Evolutionary conservation across 2,797 vertebrate genomes (phyloP), one percentile per base, ranked within the genome.

Genomic region (Benthosema pterotum): DNA sequence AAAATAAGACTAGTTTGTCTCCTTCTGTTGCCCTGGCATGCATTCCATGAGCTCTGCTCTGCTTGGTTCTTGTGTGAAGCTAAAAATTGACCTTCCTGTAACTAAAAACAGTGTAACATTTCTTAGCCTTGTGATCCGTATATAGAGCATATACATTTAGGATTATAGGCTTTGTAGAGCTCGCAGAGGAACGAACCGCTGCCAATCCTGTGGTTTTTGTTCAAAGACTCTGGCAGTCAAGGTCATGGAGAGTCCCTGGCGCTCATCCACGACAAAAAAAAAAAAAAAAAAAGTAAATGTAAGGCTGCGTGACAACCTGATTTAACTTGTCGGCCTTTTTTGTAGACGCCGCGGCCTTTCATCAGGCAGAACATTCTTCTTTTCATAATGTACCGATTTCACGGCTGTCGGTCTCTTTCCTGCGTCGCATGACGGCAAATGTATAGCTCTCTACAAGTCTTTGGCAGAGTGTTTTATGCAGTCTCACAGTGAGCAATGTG

Each of bases 81-180:
- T 67, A 51, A 81, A 79, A 79, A 53, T 49, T 18, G 43, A 57
- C 42, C 46, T 68, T 28, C 14, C n/a, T n/a, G n/a, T 56, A 51
- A 72, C 15, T 64, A 11, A 14, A 28, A 49, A 57, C 4, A 55
- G 5, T 5, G 5, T 17, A 2, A 9, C 59, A 48, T 63, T 53
- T 14, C 54, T 12, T 42, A 60, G 60, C 59, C 38, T 14, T 15
- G 28, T 19, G 69, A 22, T 65, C 78, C 53, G 16, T 50, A 7
- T 46, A 42, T 51, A 52, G 9, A 47, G 0, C 0, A 19, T 65
- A 15, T 65, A 64, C 47, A 72, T 60, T 62, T 77, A 81, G 50
- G 6, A 5, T n/a, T n/a, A n/a, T 15, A 1, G 17, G 15, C 45
- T 55, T 57, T 63, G 18, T 66, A 25, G 57, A 5, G 11, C 8